These are phyloP conservation scores for Micropoecilia bifurca DNA, from an alignment of 2,797 vertebrate species.

Conservation along the genomic window DNA sequence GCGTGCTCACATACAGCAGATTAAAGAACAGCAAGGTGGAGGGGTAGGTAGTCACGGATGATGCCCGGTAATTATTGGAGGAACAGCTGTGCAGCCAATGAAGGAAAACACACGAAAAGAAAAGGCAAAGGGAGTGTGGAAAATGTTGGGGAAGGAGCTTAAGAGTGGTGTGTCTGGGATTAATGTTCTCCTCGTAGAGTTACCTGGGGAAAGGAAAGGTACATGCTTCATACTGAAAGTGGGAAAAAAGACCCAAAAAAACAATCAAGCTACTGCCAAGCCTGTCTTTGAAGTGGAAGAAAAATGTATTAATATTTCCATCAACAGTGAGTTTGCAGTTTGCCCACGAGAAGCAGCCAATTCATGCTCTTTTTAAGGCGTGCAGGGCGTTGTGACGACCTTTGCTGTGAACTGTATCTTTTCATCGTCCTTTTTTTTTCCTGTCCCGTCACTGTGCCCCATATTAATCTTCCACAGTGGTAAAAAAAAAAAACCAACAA, in stretches of 20 bases:
- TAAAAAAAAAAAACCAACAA: conserved; percentile 10
- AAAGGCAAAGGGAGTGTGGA: conserved; percentile 27
- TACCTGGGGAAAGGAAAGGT: conserved; percentile 44
- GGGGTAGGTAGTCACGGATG: conserved; percentile 24
- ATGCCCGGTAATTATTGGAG: conserved; percentile 49
- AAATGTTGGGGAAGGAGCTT: conserved; percentile 23
- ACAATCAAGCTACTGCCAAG: conserved; percentile 5
- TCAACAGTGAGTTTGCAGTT: conserved; percentile 10
- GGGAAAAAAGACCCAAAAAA: conserved; percentile 14
- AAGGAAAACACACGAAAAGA: conserved; percentile 55
- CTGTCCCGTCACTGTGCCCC: conserved; percentile 48
- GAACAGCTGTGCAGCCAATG: conserved; percentile 39
- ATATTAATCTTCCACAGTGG: conserved; percentile 66
- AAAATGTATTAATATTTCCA: conserved; percentile 16
- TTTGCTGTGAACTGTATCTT: conserved; percentile 59
- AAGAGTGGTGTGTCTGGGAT: conserved; percentile 19
- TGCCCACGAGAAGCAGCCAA: conserved; percentile 27
- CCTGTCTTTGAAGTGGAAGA: conserved; percentile 23
- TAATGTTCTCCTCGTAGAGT: conserved; percentile 42
- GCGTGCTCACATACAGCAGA: conserved; percentile 20
- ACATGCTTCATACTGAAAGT: conserved; percentile 39
- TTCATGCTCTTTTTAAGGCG: conserved; percentile 57
- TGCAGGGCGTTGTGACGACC: conserved; percentile 42
- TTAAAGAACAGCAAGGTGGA: conserved; percentile 24
- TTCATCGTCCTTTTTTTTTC: conserved; percentile 54